phyloP scores from a whole-genome alignment of 2,797 vertebrate genomes.

The Chiroxiphia lanceolata region DNA sequence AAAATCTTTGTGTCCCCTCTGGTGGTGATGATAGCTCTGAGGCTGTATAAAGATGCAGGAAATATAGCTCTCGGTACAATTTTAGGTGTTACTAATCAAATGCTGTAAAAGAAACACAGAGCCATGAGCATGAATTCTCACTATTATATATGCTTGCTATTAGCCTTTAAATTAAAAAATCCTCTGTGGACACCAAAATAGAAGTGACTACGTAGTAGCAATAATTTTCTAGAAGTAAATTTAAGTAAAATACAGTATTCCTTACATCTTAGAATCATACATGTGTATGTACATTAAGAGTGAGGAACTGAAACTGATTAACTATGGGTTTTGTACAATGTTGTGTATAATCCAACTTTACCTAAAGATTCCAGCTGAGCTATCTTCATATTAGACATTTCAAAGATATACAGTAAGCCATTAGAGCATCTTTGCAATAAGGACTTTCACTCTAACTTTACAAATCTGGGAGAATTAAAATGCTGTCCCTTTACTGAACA shows the following conservation, averaged over 20 bases:
- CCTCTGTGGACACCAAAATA: not conserved
- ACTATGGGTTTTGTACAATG: not conserved
- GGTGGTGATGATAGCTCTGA: constrained; percentile 45
- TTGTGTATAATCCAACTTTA: not conserved
- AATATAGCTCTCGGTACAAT: constrained; percentile 15
- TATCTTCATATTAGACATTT: not conserved
- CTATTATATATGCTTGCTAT: not conserved
- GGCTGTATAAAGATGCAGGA: constrained; percentile 25
- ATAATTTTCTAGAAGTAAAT: not conserved
- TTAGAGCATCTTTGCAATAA: not conserved
- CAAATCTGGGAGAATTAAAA: not conserved
- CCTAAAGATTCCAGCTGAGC: not conserved
- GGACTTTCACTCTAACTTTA: not conserved
- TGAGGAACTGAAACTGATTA: not conserved
- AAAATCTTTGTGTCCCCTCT: constrained; percentile 27
- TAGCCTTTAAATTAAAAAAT: constrained; percentile 27
- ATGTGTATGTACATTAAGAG: not conserved
- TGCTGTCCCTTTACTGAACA: not conserved
- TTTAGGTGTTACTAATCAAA: constrained; percentile 34
- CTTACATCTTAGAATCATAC: not conserved
- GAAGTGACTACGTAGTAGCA: not conserved
- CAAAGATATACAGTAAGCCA: not conserved
- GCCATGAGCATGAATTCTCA: not conserved
- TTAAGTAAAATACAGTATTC: not conserved
- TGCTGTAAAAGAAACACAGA: constrained; percentile 22